These are phyloP conservation scores for Umimayanthus chanpuru DNA, from an alignment of 92 coral and sea anemone species.

Conservation along the genomic window DNA sequence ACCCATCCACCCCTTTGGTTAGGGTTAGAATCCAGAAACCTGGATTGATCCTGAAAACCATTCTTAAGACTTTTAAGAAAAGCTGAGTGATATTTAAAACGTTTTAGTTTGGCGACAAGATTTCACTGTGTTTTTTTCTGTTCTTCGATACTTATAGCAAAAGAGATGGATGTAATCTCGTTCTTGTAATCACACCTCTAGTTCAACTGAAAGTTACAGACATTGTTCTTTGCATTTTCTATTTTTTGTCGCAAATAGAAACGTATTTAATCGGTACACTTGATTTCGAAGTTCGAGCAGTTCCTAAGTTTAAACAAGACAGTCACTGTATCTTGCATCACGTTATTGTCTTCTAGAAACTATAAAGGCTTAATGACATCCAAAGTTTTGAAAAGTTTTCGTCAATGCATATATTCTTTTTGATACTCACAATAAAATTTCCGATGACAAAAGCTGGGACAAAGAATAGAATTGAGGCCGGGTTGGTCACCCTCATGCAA, in stretches of 20 bases:
- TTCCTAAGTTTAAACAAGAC: too few relatives aligned
- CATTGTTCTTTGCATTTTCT: neutral
- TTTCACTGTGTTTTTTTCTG: neutral
- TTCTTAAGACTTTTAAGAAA: neutral
- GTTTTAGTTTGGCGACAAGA: neutral
- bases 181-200: neutral
- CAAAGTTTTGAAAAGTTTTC: neutral
- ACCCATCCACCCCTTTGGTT: too few relatives aligned
- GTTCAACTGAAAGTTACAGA: neutral
- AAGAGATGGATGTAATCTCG: neutral
- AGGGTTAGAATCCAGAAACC: too few relatives aligned
- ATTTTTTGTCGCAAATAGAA: neutral
- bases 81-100: neutral
- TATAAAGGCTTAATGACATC: too few relatives aligned
- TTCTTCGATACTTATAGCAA: neutral
- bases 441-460: slow-evolving; percentile 95
- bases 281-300: too few relatives aligned
- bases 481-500: slow-evolving; percentile 90
- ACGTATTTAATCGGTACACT: too few relatives aligned
- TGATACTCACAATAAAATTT: slow-evolving; percentile 87
- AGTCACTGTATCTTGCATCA: neutral
- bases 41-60: too few relatives aligned
- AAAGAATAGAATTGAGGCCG: slow-evolving; percentile 84
- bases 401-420: neutral
- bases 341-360: neutral